Evolutionary conservation across 2,113 vertebrate species (phyloP).

Genomic region (Albula goreensis): DNA sequence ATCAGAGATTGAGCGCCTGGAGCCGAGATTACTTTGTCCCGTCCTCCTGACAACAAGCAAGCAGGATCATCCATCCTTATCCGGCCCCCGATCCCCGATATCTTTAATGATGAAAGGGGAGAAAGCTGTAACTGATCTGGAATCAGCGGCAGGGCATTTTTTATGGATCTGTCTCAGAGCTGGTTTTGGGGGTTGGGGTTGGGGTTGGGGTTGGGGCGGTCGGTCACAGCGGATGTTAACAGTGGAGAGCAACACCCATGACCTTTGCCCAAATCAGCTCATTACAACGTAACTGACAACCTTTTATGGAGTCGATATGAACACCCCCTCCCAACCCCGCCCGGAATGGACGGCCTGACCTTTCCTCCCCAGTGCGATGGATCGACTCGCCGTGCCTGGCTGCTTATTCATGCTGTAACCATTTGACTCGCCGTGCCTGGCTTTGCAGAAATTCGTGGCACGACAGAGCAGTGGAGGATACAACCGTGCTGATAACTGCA

Average conservation of each 20-base stretch:
- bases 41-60: no score
- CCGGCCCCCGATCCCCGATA: neutral
- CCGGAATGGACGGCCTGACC: constrained; percentile 49
- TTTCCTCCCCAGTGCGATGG: constrained; percentile 50
- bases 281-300: constrained; percentile 39
- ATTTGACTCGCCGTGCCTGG: constrained; percentile 28
- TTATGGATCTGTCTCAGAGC: constrained; percentile 17
- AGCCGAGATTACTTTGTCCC: no score
- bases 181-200: neutral
- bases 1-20: no score
- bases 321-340: neutral
- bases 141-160: constrained; percentile 23
- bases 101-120: neutral
- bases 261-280: constrained; percentile 53
- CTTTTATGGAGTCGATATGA: constrained; percentile 42
- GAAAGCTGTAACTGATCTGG: neutral
- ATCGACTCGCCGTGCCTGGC: constrained; percentile 49
- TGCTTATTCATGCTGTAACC: constrained; percentile 43
- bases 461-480: neutral
- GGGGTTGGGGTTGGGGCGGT: neutral
- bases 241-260: neutral
- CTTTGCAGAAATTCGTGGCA: constrained; percentile 26
- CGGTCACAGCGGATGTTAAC: constrained; percentile 20
- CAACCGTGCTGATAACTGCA: neutral
- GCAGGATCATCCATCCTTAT: neutral